Conservation (phyloP, 2,797 vertebrate genomes). For the Crocodylus rhombifer region DNA sequence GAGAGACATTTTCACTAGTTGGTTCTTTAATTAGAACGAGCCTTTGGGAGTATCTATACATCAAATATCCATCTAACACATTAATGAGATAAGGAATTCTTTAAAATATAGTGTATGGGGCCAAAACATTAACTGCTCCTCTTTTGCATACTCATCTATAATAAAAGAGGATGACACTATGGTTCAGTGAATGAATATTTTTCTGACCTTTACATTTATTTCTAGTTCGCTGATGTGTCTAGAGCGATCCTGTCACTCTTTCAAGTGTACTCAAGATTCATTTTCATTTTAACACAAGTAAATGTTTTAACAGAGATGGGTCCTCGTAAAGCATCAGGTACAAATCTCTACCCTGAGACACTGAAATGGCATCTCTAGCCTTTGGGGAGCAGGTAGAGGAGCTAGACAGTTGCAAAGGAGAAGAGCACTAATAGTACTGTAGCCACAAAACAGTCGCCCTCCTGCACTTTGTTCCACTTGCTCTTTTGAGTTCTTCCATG, state of each 20-base stretch:
- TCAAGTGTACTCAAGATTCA: neutral
- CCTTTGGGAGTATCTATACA: neutral
- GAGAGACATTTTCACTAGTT: neutral
- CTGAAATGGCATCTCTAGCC: neutral
- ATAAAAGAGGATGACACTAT: neutral
- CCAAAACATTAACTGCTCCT: conserved; percentile 7
- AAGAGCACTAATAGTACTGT: conserved; percentile 49
- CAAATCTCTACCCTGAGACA: neutral
- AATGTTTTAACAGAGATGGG: neutral
- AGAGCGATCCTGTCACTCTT: conserved; percentile 60
- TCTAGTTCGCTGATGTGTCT: conserved; percentile 66
- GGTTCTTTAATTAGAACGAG: conserved; percentile 25
- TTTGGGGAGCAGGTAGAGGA: neutral
- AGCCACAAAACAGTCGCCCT: neutral
- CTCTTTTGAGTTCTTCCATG: neutral
- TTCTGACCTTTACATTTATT: conserved; percentile 57
- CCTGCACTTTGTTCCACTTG: neutral
- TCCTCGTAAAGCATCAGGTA: conserved; percentile 33
- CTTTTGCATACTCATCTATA: neutral
- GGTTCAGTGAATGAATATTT: conserved; percentile 45
- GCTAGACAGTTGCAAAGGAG: conserved; percentile 32
- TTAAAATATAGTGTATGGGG: neutral
- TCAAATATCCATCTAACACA: neutral
- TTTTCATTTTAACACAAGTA: conserved; percentile 49
- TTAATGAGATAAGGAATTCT: conserved; percentile 40